These are phyloP conservation scores for Ctenicera cuprea DNA, from an alignment of 2,888 invertebrate species.

Conservation along the genomic window DNA sequence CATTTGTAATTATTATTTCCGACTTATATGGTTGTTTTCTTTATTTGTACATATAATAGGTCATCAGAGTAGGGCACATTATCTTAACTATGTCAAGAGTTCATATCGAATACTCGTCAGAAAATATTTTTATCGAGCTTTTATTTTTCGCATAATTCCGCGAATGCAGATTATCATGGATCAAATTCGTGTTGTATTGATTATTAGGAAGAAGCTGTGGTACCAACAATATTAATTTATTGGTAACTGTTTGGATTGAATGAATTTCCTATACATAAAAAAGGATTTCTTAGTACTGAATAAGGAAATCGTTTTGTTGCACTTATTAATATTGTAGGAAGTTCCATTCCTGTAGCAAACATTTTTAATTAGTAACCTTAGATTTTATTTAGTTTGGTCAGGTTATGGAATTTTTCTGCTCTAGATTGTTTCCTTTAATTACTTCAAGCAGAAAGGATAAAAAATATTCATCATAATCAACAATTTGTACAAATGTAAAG, in stretches of 20 bases:
- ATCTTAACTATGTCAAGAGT: constrained; percentile 48
- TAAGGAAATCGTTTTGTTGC: too few species aligned
- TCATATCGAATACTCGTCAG: constrained; percentile 39
- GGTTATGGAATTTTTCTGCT: too few species aligned
- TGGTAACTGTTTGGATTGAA: neutral
- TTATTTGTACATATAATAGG: constrained; percentile 42
- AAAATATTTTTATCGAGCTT: constrained; percentile 39
- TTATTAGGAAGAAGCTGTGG: neutral
- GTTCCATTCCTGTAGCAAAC: too few species aligned
- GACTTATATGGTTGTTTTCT: constrained; percentile 25
- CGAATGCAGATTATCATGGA: constrained; percentile 15
- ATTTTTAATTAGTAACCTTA: too few species aligned
- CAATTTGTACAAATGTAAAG: too few species aligned
- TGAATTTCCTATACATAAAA: too few species aligned
- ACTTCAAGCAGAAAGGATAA: too few species aligned
- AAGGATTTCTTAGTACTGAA: too few species aligned
- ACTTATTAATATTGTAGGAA: too few species aligned
- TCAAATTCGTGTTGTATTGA: constrained; percentile 6
- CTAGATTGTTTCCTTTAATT: too few species aligned
- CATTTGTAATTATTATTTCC: constrained; percentile 21
- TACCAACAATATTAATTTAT: constrained; percentile 7
- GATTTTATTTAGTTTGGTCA: too few species aligned
- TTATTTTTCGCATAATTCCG: constrained; percentile 45
- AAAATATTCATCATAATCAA: too few species aligned
- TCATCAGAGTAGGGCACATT: constrained; percentile 50